Percentiles rank a stretch among this genome's conserved stretches.
Conservation (phyloP, 1,140 invertebrate genomes). For the Anoplolepis gracilipes region DNA sequence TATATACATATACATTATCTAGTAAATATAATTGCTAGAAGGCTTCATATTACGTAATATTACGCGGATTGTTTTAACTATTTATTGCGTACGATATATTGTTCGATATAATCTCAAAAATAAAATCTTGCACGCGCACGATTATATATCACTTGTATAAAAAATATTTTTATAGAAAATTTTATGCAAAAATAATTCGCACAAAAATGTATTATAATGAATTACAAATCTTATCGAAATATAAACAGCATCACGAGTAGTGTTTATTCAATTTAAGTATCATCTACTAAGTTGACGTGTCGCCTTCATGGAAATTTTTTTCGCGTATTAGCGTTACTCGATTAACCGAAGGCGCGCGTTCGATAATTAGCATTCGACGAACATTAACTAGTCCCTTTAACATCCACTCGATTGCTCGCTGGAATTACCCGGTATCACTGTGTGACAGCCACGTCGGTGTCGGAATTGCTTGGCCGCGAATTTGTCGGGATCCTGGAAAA, state of each 20-base stretch:
- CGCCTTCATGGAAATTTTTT: background rate
- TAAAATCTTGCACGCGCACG: background rate
- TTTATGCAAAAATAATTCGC: constrained; percentile 4
- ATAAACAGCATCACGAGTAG: background rate
- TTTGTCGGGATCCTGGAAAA: constrained; percentile 56
- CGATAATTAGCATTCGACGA: background rate
- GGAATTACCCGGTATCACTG: constrained; percentile 75
- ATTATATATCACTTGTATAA: constrained; percentile 19
- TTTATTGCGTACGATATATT: background rate
- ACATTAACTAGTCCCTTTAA: constrained; percentile 51
- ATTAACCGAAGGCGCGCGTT: background rate
- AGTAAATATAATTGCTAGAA: constrained; percentile 7
- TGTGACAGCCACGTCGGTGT: constrained; percentile 75
- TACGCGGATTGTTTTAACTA: constrained; percentile 13
- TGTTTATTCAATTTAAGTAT: background rate
- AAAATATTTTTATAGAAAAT: constrained; percentile 31
- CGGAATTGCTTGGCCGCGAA: constrained; percentile 44
- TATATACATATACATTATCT: constrained; percentile 44
- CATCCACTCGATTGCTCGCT: constrained; percentile 75
- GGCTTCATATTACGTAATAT: background rate
- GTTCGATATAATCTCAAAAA: constrained; percentile 20
- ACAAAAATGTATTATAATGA: background rate
- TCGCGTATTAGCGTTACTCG: background rate
- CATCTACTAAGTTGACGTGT: background rate
- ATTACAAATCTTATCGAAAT: background rate